phyloP scores from a whole-genome alignment of 2,888 invertebrate genomes.

The Autographa gamma region DNA sequence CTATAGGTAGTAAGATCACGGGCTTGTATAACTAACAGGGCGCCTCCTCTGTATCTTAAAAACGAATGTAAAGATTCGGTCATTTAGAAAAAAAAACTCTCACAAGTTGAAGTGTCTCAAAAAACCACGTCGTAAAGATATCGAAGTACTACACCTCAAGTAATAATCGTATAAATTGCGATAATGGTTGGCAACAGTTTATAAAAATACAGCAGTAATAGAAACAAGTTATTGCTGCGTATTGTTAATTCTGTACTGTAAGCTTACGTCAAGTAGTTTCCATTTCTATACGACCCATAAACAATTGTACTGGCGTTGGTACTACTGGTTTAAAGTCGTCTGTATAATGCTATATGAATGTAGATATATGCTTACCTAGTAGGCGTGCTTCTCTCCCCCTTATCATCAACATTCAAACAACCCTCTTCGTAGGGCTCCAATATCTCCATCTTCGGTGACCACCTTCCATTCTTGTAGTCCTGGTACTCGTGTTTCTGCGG shows the following conservation, averaged over 20 bases:
- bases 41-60: too few species aligned
- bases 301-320: too few species aligned
- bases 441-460: constrained; percentile 91
- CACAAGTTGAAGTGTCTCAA: too few species aligned
- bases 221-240: constrained; percentile 25
- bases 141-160: background rate
- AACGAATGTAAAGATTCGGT: background rate
- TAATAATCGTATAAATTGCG: constrained; percentile 18
- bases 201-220: constrained; percentile 28
- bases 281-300: too few species aligned
- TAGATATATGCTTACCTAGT: constrained; percentile 78
- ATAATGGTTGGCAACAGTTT: constrained; percentile 18
- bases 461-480: constrained; percentile 89
- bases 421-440: constrained; percentile 92
- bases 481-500: constrained; percentile 91
- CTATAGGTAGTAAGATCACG: background rate
- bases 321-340: too few species aligned
- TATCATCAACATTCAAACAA: constrained; percentile 90
- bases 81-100: too few species aligned
- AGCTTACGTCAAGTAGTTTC: background rate
- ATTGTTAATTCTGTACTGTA: background rate
- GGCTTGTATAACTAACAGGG: too few species aligned
- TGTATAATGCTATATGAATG: background rate
- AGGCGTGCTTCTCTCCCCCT: constrained; percentile 89
- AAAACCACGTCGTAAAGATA: too few species aligned